Evolutionary conservation across 1,140 invertebrate species (phyloP), one percentile per base, ranked within the genome.

Genomic region (Diuraphis noxia): DNA sequence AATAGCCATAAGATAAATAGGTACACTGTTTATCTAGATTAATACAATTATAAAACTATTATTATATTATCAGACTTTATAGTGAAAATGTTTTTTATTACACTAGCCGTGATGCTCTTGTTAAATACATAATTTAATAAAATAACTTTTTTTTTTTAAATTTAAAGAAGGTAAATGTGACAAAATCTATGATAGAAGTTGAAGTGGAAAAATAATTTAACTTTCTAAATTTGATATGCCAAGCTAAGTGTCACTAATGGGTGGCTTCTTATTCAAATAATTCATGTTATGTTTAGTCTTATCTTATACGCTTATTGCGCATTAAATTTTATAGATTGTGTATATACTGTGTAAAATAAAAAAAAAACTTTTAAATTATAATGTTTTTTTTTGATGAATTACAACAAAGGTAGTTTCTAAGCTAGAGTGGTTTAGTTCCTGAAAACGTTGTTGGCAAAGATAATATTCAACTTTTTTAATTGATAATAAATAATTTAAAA

Each of bases 171-270:
- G 49, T 40, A 40, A 87, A 40, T 6, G 49, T 36, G 9, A 56
- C 36, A 56, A 87, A 87, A 87, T 87, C 10, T 46, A 56, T 40
- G 86, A 38, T 56, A 56, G 2, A 52, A 86, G 30, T 23, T 56
- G 36, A 40, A 40, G 86, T 56, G 23, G 49, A 87, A 87, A 87
- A 87, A 52, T 87, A 56, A 87, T 87, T 87, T 56, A 87, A 87
- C 85, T 87, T 56, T 87, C 30, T 23, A 40, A 87, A 86, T 86
- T 7, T n/a, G n/a, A n/a, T n/a, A n/a, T n/a, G n/a, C n/a, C n/a
- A n/a, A n/a, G n/a, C n/a, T n/a, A n/a, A n/a, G n/a, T n/a, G n/a
- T n/a, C n/a, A n/a, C n/a, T n/a, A n/a, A n/a, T n/a, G n/a, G n/a
- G n/a, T n/a, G n/a, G n/a, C n/a, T n/a, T n/a, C n/a, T n/a, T n/a